Percentiles rank a stretch among this genome's conserved stretches.
Conservation (phyloP, 2,797 vertebrate species). For the Todus mexicanus region DNA sequence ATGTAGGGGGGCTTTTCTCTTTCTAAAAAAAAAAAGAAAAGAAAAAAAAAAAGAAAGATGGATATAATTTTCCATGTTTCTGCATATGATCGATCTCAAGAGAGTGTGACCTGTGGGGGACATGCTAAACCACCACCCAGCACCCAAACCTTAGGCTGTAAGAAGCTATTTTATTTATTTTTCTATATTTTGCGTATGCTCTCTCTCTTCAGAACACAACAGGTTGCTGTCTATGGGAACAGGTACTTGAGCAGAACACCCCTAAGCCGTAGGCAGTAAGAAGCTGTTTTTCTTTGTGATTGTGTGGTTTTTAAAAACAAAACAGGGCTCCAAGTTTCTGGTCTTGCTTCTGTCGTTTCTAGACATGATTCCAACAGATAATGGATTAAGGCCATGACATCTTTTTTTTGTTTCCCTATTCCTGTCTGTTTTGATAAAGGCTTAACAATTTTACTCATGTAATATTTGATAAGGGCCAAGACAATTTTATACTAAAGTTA, state of each 20-base stretch:
- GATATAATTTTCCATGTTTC: slow-evolving; percentile 49
- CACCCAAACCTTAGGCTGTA: slow-evolving; percentile 61
- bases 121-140: slow-evolving; percentile 16
- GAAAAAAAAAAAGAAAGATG: slow-evolving; percentile 11
- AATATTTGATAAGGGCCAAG: slow-evolving; percentile 77
- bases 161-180: slow-evolving; percentile 68
- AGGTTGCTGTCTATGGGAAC: slow-evolving; percentile 48
- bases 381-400: slow-evolving; percentile 63
- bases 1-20: slow-evolving; percentile 61
- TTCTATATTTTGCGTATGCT: slow-evolving; percentile 68
- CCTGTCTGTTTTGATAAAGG: slow-evolving; percentile 70
- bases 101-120: slow-evolving; percentile 47
- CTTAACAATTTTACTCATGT: slow-evolving; percentile 75
- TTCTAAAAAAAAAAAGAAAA: not conserved
- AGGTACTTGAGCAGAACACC: slow-evolving; percentile 43
- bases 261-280: slow-evolving; percentile 62
- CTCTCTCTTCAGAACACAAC: slow-evolving; percentile 57
- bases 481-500: slow-evolving; percentile 81
- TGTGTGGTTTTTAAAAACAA: slow-evolving; percentile 63
- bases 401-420: slow-evolving; percentile 47
- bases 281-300: slow-evolving; percentile 63
- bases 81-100: slow-evolving; percentile 51
- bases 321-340: slow-evolving; percentile 66
- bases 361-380: slow-evolving; percentile 62
- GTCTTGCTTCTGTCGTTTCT: slow-evolving; percentile 65